Base-by-base conservation (phyloP, 2,797 vertebrate species). In the Mormyrops boulengeri region DNA sequence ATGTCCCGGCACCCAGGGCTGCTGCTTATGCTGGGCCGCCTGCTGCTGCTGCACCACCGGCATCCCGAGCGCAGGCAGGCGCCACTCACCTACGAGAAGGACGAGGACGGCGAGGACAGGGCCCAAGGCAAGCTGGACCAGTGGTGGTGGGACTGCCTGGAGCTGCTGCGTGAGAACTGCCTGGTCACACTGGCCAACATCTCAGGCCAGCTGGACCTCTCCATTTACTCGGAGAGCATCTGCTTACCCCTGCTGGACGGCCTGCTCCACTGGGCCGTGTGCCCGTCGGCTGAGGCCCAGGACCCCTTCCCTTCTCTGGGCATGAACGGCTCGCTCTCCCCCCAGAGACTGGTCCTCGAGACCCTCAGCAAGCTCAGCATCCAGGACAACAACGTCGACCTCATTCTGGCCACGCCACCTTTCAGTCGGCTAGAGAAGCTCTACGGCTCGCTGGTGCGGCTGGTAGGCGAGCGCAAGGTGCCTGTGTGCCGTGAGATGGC, bases 111-210 rank as follows among this genome's bases (percentile, higher is more conserved):
- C 88, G 98, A 99, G 66, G 98, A 99, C 92, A 97, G 97, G 73
- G 94, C 97, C 93, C 97, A 97, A 94, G 97, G 97, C 94, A 96
- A 96, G 95, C 97, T 97, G 93, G 98, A 98, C n/a, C 98, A 99
- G 93, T 99, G 99, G 99, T 99, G 98, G 98, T 99, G 98, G 98
- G 99, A 99, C 97, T 99, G 98, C 95, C 95, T 99, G 96, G 98
- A 98, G 94, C 96, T 98, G 93, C 96, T 99, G 92, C 96, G 98
- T 89, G 99, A 99, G 94, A 99, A 99, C 93, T 98, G 98, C 0
- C 94, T 99, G 95, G 99, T 99, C 94, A 99, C 98, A 0, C 94
- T 99, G 94, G 97, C 99, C 88, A 99, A 99, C 94, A 98, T 99
- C 96, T 99, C 98, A 88, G 99, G 99, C 92, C 98, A 99, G 93